Evolutionary conservation across 2,797 vertebrate genomes (phyloP).

Genomic region (Amblyraja radiata): DNA sequence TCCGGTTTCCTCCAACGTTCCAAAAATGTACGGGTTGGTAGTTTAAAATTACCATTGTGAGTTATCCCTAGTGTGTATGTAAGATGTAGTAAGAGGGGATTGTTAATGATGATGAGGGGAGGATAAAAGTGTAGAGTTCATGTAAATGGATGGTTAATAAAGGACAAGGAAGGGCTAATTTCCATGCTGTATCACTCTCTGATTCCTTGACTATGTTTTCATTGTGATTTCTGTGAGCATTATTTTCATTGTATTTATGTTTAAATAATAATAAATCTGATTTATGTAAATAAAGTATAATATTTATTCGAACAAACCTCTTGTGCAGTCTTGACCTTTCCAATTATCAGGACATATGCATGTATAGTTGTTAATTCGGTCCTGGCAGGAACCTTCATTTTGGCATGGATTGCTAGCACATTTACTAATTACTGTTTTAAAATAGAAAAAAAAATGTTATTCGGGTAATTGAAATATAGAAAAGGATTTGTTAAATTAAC

Average conservation of each 20-base stretch:
- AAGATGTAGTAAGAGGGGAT: too few relatives aligned
- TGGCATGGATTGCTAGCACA: not conserved
- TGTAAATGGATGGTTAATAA: too few relatives aligned
- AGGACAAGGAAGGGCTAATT: too few relatives aligned
- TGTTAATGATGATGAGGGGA: too few relatives aligned
- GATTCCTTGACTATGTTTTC: too few relatives aligned
- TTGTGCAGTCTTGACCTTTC: slow-evolving; percentile 6
- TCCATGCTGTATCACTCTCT: too few relatives aligned
- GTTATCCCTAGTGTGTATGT: too few relatives aligned
- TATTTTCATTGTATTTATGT: not conserved
- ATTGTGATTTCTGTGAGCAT: not conserved
- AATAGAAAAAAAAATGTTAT: not conserved
- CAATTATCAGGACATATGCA: not conserved
- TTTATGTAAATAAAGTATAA: not conserved
- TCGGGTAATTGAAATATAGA: not conserved
- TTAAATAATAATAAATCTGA: not conserved
- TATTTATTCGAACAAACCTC: not conserved
- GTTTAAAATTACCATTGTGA: too few relatives aligned
- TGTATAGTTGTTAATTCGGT: not conserved
- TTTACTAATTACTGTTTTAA: slow-evolving; percentile 21
- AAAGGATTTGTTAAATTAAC: not conserved
- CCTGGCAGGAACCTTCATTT: slow-evolving; percentile 15
- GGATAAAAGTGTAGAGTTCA: too few relatives aligned
- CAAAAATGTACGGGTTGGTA: too few relatives aligned
- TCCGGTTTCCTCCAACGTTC: too few relatives aligned